Conservation (phyloP, 2,797 vertebrate species). For the Dryobates pubescens region DNA sequence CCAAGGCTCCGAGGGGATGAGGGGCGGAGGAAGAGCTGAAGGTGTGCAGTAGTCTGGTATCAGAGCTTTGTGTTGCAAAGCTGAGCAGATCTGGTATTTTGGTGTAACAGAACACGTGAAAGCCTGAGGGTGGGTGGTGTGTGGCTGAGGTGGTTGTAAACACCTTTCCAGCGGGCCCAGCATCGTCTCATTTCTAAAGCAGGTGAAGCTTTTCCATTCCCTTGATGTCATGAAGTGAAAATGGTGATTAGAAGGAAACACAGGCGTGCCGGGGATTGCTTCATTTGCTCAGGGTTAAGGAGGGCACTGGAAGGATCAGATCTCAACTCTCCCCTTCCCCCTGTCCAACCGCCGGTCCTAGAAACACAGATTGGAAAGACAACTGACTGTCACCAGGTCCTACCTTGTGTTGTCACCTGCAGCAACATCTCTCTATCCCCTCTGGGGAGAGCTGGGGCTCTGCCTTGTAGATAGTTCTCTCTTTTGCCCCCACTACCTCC, state of each 20-base stretch:
- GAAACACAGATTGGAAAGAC: fast-evolving
- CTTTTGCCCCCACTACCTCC: conserved; percentile 58
- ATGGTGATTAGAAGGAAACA: neutral
- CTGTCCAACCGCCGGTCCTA: neutral
- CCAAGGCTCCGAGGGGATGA: neutral
- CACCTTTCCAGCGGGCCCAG: neutral
- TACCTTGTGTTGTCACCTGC: neutral
- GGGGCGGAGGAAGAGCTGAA: neutral
- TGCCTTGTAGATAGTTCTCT: neutral
- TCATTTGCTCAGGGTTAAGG: neutral
- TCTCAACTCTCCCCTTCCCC: neutral
- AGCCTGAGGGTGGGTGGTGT: neutral
- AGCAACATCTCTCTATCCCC: neutral
- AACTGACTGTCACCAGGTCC: neutral
- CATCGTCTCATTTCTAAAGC: neutral
- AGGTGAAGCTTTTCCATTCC: neutral
- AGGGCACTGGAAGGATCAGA: neutral
- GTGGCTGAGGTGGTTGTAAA: neutral
- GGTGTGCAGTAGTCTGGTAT: fast-evolving
- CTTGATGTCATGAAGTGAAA: neutral
- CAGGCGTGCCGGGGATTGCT: fast-evolving
- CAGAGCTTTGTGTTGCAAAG: neutral
- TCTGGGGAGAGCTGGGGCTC: neutral
- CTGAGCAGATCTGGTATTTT: neutral
- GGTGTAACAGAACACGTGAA: neutral